These are phyloP conservation scores for Arrhamphus sclerolepis DNA, from an alignment of 2,797 vertebrate species.

Conservation along the genomic window DNA sequence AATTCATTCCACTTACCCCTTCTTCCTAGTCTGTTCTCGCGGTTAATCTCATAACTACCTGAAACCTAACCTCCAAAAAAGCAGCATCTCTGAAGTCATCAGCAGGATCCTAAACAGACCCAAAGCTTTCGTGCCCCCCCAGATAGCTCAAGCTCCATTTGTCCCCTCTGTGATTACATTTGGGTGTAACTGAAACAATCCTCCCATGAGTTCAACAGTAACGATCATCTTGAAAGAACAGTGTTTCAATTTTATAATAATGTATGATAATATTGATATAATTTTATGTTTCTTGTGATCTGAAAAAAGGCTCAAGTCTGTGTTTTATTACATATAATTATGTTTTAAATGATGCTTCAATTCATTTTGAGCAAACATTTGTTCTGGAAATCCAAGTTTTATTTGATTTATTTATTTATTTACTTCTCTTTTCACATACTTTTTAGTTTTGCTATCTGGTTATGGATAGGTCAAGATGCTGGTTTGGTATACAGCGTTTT, in stretches of 20 bases:
- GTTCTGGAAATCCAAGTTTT: neutral
- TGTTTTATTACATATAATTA: too few species aligned
- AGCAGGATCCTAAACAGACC: conserved; percentile 11
- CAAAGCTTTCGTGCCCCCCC: neutral
- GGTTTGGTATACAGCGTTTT: too few species aligned
- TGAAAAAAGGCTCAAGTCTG: neutral
- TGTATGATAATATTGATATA: too few species aligned
- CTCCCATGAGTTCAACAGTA: conserved; percentile 3
- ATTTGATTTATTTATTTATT: neutral
- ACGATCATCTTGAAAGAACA: neutral
- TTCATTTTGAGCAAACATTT: neutral
- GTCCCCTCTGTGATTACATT: conserved; percentile 13
- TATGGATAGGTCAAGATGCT: too few species aligned
- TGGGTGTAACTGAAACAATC: conserved; percentile 7
- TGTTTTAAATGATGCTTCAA: too few species aligned
- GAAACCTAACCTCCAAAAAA: conserved; percentile 43
- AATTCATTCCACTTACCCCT: too few species aligned
- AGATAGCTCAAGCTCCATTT: neutral
- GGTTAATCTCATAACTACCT: conserved; percentile 28
- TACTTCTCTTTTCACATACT: too few species aligned
- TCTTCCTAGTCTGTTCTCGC: neutral
- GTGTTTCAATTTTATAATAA: too few species aligned
- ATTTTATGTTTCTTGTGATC: too few species aligned
- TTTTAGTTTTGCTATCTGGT: too few species aligned
- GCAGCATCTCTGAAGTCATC: neutral